Evolutionary conservation across 2,797 vertebrate genomes (phyloP).

Genomic region (Syngnathus acus): DNA sequence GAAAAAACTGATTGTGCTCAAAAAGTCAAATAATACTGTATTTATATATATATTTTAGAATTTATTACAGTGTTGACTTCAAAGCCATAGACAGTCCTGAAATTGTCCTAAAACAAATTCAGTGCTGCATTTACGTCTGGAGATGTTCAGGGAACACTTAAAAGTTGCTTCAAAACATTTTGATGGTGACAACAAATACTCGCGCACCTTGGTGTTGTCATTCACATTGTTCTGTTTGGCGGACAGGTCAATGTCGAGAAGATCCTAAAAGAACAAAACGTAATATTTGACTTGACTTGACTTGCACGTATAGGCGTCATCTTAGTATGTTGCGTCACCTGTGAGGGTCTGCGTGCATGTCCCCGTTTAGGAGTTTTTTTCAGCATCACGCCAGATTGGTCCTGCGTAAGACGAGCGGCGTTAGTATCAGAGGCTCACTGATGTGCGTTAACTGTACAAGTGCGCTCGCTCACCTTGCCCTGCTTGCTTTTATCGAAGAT

Average conservation of each 20-base stretch:
- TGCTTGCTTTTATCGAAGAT: constrained; percentile 35
- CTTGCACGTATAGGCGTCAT: background rate
- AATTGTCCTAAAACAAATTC: background rate
- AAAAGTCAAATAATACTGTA: background rate
- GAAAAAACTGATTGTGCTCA: background rate
- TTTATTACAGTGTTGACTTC: background rate
- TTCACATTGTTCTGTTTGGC: constrained; percentile 24
- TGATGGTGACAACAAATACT: background rate
- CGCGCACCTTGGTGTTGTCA: constrained; percentile 40
- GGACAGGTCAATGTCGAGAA: constrained; percentile 28
- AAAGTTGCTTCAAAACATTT: background rate
- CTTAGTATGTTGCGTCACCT: background rate
- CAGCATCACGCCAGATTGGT: constrained; percentile 32
- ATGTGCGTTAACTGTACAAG: background rate
- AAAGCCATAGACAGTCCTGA: background rate
- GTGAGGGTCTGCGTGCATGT: constrained; percentile 19
- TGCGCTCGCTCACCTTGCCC: constrained; percentile 34
- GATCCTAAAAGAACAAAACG: constrained; percentile 33
- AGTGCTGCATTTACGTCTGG: background rate
- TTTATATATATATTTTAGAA: background rate
- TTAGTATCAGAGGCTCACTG: background rate
- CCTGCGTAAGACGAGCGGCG: constrained; percentile 17
- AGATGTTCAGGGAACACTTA: background rate
- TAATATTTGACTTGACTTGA: background rate
- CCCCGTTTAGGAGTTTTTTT: constrained; percentile 39